Evolutionary conservation across 2,113 vertebrate species (phyloP).

Genomic region (Tupaia tana): DNA sequence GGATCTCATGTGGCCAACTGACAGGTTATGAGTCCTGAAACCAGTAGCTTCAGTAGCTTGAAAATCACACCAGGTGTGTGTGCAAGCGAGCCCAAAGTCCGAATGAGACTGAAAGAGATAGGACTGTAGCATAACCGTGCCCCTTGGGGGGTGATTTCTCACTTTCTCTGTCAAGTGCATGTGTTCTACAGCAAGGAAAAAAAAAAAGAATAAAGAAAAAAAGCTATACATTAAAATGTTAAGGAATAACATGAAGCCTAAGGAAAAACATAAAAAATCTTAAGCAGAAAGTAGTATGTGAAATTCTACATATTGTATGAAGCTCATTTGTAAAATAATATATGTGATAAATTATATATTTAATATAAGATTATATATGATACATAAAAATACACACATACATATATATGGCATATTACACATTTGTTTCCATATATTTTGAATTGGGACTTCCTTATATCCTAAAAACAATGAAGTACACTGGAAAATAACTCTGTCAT

Average conservation of each 20-base stretch:
- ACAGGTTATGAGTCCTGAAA: too few relatives aligned
- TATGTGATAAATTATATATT: neutral
- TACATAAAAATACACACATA: neutral
- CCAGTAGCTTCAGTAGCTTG: too few relatives aligned
- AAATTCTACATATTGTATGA: constrained; percentile 7
- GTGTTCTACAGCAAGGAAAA: too few relatives aligned
- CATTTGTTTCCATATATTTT: constrained; percentile 27
- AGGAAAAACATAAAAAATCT: neutral
- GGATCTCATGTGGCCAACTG: too few relatives aligned
- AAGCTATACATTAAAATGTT: neutral
- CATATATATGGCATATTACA: neutral
- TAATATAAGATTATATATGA: neutral
- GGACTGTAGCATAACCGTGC: too few relatives aligned
- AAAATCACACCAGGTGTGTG: too few relatives aligned
- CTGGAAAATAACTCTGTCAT: neutral
- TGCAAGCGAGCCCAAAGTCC: too few relatives aligned
- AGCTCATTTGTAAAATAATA: neutral
- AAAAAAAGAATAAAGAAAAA: too few relatives aligned
- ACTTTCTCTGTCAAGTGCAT: too few relatives aligned
- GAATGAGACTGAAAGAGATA: too few relatives aligned
- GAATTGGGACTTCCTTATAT: neutral
- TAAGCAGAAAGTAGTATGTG: neutral
- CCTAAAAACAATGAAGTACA: neutral
- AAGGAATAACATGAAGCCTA: neutral
- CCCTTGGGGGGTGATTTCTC: too few relatives aligned